These are phyloP conservation scores for Habroteleia sp. DNA, from an alignment of 2,888 invertebrate genomes.

Conservation along the genomic window DNA sequence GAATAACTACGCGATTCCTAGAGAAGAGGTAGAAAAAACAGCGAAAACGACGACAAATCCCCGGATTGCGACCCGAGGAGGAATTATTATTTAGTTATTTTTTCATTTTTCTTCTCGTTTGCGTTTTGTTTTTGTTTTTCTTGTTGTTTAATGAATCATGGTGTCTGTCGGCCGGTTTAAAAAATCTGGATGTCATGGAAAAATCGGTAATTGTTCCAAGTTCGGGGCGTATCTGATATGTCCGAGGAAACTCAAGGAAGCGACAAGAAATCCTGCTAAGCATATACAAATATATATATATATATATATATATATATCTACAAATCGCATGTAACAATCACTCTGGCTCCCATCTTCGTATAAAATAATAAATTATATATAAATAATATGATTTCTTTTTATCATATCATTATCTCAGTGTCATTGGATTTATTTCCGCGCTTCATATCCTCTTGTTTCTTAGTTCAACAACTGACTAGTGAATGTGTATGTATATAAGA, in stretches of 20 bases:
- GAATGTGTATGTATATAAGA: conserved; percentile 36
- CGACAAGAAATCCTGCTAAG: conserved; percentile 51
- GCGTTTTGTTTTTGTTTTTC: conserved; percentile 23
- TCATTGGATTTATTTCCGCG: neutral
- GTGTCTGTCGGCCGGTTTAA: conserved; percentile 54
- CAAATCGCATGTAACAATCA: conserved; percentile 55
- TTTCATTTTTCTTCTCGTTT: conserved; percentile 34
- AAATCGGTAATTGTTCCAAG: conserved; percentile 23
- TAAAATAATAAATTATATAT: conserved; percentile 60
- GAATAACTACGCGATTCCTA: conserved; percentile 73
- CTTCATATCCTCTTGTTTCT: conserved; percentile 4
- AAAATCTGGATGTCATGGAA: conserved; percentile 62
- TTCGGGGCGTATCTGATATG: conserved; percentile 61
- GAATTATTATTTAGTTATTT: conserved; percentile 65
- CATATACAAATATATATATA: conserved; percentile 59
- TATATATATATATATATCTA: conserved; percentile 58
- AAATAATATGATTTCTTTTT: conserved; percentile 38
- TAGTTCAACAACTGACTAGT: conserved; percentile 50
- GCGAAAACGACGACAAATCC: conserved; percentile 76
- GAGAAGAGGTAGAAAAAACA: conserved; percentile 78
- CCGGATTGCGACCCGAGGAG: conserved; percentile 68
- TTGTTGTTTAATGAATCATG: conserved; percentile 65
- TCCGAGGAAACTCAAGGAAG: conserved; percentile 63
- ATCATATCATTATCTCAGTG: conserved; percentile 8
- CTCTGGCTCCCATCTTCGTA: conserved; percentile 46